Base-by-base conservation (phyloP, 2,888 invertebrate species). In the Laothoe populi region DNA sequence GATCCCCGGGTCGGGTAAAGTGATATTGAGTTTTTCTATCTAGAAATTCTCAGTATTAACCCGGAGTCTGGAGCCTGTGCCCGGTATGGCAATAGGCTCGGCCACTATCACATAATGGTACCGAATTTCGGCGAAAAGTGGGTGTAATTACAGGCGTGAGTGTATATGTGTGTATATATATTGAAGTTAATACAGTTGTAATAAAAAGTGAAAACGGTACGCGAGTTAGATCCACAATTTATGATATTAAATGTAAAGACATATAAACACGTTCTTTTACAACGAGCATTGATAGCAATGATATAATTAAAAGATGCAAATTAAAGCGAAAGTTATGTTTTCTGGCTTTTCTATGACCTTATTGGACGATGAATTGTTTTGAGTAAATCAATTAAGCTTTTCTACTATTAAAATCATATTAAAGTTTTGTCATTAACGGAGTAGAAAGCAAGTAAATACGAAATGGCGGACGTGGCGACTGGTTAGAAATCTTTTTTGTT, bases 401-500 rank as follows among this genome's bases (percentile, higher is more conserved):
- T 59, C 59, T 16, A 31, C 19, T 7, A 48, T 48, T 48, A 35
- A 38, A 38, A 53, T 21, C 19, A 31, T 45, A 59, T 59, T 53
- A 45, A 44, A 26, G 58, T 58, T 58, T 42, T 19, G 11, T 35
- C 31, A 53, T 45, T 16, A 45, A 45, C 26, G 10, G 19, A 19
- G 59, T 74, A 70, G 74, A 72, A 74, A 72, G 66, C 64, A 44
- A 40, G 46, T 60, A 38, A 60, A 63, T 42, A 23, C 60, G 40
- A 60, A 68, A 66, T 64, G 64, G 44, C 61, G 63, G 64, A 64
- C 59, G 62, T 64, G 64, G 66, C 61, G 57, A 66, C 71, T 70
- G 61, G 70, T 69, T 73, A 70, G 74, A 77, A 76, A 74, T 71
- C 68, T 70, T 74, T 74, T 74, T 70, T 35, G 35, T 61, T 58